Conservation (phyloP, 2,888 invertebrate genomes). For the Adelphocoris suturalis region DNA sequence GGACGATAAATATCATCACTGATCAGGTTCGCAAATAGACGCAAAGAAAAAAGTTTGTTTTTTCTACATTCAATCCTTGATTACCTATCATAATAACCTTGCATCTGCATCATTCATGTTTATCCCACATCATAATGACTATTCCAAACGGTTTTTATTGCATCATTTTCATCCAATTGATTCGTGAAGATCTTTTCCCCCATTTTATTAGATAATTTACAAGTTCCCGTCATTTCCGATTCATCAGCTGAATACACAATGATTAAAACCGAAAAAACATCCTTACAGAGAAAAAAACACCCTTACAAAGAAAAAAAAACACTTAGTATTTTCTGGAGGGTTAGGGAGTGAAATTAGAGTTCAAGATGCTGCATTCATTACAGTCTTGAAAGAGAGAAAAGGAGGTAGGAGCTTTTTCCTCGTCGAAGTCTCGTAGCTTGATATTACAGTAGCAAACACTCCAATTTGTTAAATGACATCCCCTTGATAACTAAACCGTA, state of each 20-base stretch:
- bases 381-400: neutral
- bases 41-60: no score
- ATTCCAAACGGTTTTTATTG: neutral
- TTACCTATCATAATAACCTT: no score
- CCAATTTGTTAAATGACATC: neutral
- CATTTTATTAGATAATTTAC: neutral
- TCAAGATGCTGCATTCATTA: slow-evolving; percentile 29
- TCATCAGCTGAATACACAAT: slow-evolving; percentile 20
- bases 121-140: no score
- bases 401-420: neutral
- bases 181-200: neutral
- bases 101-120: no score
- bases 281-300: neutral
- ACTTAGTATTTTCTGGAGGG: slow-evolving; percentile 16
- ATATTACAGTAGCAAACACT: neutral
- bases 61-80: no score
- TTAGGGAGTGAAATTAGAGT: neutral
- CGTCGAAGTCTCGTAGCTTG: neutral
- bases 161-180: neutral
- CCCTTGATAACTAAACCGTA: neutral
- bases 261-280: neutral
- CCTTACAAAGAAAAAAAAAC: neutral
- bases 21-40: no score
- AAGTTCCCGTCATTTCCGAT: neutral
- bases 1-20: no score